Base-by-base conservation (phyloP, 1,140 invertebrate genomes). In the Coptotermes formosanus region DNA sequence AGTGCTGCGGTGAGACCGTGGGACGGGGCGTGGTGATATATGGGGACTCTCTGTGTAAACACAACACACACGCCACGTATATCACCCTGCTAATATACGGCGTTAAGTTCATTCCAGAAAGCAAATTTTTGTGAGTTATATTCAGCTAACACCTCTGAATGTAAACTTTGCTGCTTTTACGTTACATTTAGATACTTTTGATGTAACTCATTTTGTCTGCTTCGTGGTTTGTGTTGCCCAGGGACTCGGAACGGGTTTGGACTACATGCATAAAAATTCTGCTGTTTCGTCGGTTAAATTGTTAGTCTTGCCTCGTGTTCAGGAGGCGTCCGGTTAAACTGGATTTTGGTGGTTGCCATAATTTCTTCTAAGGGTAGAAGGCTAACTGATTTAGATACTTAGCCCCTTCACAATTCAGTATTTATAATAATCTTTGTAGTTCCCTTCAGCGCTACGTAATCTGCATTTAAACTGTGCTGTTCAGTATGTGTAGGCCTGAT, bases 81-180 rank as follows among this genome's bases (percentile, higher is more conserved):
- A 30, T 75, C 64, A 75, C 64, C 14, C 64, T 6, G 64, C 64
- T 55, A 55, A 55, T 55, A 48, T 48, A 55, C 52, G 2, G 52
- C 52, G 21, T 16, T 11, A 14, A 75, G 25, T 75, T 30, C 64
- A 75, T 75, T 75, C 64, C 64, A 75, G 25, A 75, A 30, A 75
- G 64, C 64, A 75, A 75, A 75, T 75, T 75, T 75, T 30, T 75
- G 64, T 75, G 64, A 75, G 64, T 75, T 75, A 75, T 75, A 75
- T 30, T 75, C 64, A 30, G 30, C 64, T n/a, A 75, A 75, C 64
- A 25, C 64, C 25, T 75, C 64, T 75, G 64, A 30, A 75, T 75
- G 64, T 75, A n/a, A 75, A 75, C 64, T 75, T 75, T 30, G 64
- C 25, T 8, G 25, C n/a, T 75, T n/a, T 75, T 75, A 30, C 64